Evolutionary conservation across 2,113 vertebrate genomes (phyloP), one percentile per base, ranked within the genome.

Genomic region (Sakesphorus luctuosus): DNA sequence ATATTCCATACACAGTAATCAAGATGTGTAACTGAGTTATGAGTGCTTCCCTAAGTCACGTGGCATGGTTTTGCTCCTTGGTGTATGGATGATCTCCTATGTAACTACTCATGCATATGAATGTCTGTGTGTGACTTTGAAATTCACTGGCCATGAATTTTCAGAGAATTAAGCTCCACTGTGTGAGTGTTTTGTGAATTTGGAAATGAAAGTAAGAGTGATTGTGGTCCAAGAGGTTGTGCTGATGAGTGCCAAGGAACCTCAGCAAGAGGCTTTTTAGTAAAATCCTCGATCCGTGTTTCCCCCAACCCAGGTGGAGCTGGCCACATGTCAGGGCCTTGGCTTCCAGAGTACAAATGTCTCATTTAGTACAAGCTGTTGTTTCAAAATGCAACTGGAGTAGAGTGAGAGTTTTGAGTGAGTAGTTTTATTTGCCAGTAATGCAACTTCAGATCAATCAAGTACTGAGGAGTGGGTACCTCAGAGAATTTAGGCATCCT

Each of bases 1-100:
- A 85, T 93, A 94, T 65, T 90, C 69, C 50, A 56, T 49, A 66
- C 35, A 79, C 23, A 75, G 62, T 55, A 81, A 92, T 93, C 90
- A 92, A 89, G 88, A 95, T 73, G 40, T 82, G 84, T 88, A 78
- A 84, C 69, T 44, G 73, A 93, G 65, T 90, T 92, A 46, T 5
- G 12, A 94, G 58, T 38, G 61, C 61, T 90, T 90, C 73, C n/a
- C 5, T 53, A 43, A 90, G 73, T 95, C 88, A 95, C 1, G 2
- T 89, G 73, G 56, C 66, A 66, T 1, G 3, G 16, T 75, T 92
- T 84, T 4, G 4, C 25, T 74, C 67, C 46, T 46, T 49, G 29
- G 50, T 44, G 61, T 81, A 47, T 62, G 66, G 89, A 31, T 38
- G 75, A 16, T 68, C 90, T 85, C 92, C 88, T 82, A 0, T 74